A percentile compares a stretch with the other conserved stretches of the same genome.
Evolutionary conservation across 2,888 invertebrate species (phyloP).

Genomic region (Apodemia zela): DNA sequence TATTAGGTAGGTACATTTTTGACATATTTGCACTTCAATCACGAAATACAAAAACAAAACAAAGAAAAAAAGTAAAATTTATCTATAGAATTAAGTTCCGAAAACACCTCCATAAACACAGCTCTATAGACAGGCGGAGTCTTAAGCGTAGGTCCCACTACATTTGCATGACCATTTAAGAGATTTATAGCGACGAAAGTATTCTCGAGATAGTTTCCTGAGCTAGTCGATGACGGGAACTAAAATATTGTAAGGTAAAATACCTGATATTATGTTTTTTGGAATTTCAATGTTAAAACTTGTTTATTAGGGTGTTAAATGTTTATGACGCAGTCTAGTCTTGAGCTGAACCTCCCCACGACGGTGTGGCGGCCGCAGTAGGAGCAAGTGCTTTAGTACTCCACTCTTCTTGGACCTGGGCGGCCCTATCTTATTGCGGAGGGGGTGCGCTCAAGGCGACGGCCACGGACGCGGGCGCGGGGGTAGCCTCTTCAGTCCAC

Average conservation of each 20-base stretch:
- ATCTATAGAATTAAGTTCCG: background rate
- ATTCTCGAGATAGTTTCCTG: constrained; percentile 12
- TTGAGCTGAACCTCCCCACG: no score
- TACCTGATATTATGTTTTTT: background rate
- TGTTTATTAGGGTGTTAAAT: no score
- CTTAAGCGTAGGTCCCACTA: constrained; percentile 13
- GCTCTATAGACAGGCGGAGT: constrained; percentile 8
- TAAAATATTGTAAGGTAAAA: constrained; percentile 2
- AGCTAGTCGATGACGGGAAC: constrained; percentile 14
- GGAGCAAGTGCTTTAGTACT: no score
- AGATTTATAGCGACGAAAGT: constrained; percentile 20
- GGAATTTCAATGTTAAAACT: background rate
- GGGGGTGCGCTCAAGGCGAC: no score
- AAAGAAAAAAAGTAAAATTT: background rate
- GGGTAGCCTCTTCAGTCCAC: constrained; percentile 63
- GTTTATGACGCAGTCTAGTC: no score
- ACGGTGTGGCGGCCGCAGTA: no score
- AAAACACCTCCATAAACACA: constrained; percentile 11
- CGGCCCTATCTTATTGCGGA: no score
- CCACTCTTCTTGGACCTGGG: no score
- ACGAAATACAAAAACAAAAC: background rate
- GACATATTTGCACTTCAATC: no score
- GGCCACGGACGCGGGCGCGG: constrained; percentile 47
- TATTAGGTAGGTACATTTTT: no score
- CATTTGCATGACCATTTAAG: constrained; percentile 20